A percentile compares a stretch with the other conserved stretches of the same genome.
phyloP scores from a whole-genome alignment of 2,797 vertebrate genomes.

The Myotis pilosus region DNA sequence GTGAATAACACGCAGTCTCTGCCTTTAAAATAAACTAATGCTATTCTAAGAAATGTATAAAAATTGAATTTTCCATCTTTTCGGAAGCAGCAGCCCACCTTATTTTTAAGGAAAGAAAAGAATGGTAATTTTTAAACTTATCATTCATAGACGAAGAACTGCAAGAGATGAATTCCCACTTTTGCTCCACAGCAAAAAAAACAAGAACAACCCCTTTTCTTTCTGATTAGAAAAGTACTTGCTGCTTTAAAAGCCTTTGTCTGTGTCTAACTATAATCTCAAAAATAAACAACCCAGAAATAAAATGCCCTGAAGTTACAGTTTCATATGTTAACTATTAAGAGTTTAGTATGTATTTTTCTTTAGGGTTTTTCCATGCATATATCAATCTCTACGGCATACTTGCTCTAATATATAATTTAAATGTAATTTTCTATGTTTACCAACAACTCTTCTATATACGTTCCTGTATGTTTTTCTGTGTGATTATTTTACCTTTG shows the following conservation, averaged over 20 bases:
- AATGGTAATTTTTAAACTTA: background rate
- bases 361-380: background rate
- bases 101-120: background rate
- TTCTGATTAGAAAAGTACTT: background rate
- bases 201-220: background rate
- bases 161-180: background rate
- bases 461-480: background rate
- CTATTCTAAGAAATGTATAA: background rate
- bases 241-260: background rate
- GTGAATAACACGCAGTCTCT: background rate
- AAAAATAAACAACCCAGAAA: slow-evolving; percentile 34
- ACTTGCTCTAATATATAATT: background rate
- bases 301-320: background rate
- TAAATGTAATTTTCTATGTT: background rate
- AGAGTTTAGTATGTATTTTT: background rate
- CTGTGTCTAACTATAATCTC: background rate
- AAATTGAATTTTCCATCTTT: background rate
- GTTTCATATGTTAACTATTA: background rate
- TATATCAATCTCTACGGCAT: background rate
- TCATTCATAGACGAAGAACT: background rate
- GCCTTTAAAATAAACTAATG: slow-evolving; percentile 2
- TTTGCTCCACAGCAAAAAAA: background rate
- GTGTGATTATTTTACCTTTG: slow-evolving; percentile 14
- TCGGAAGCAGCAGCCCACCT: background rate
- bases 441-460: slow-evolving; percentile 16